Percentiles rank a stretch among this genome's conserved stretches.
Conservation (phyloP, 1,140 invertebrate genomes). For the Propsilocerus akamusi region DNA sequence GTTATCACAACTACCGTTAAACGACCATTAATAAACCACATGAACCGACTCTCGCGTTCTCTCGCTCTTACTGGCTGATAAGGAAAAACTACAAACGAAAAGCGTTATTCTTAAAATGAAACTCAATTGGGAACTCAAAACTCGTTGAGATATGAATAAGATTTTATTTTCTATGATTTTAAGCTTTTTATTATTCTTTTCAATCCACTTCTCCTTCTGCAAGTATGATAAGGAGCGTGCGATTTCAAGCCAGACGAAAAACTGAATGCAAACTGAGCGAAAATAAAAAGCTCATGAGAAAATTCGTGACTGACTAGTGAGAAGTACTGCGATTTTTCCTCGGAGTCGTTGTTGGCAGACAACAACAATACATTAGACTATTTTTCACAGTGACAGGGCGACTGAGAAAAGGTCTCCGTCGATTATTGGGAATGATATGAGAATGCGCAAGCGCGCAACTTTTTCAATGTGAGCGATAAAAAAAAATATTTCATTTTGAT, state of each 20-base stretch:
- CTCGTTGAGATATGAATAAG: neutral
- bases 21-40: no score
- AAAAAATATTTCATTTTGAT: constrained; percentile 1
- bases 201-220: neutral
- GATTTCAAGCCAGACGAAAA: neutral
- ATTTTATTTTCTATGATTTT: neutral
- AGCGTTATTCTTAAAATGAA: neutral
- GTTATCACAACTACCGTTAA: no score
- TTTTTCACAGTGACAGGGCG: neutral
- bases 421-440: neutral
- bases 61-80: neutral
- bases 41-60: no score
- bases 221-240: neutral
- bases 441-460: neutral
- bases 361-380: neutral
- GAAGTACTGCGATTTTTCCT: neutral
- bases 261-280: neutral
- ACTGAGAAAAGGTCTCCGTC: neutral
- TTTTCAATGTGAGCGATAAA: neutral
- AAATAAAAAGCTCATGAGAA: neutral
- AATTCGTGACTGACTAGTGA: neutral
- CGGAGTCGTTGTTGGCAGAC: neutral
- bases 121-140: neutral
- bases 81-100: neutral
- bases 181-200: neutral